Evolutionary conservation across 2,113 vertebrate genomes (phyloP).

Genomic region (Saimiri boliviensis): DNA sequence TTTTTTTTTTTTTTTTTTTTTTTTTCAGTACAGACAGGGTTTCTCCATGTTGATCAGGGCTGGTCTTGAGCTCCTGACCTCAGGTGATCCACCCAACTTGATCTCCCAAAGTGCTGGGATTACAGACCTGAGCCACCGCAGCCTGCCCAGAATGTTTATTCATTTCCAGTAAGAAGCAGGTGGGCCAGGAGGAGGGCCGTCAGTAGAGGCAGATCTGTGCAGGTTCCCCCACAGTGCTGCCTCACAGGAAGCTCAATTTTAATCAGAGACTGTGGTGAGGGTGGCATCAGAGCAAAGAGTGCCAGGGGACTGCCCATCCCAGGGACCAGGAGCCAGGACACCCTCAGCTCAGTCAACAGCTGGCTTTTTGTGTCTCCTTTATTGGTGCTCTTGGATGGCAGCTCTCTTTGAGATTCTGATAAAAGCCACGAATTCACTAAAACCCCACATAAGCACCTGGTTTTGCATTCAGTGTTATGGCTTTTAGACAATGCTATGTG

Average conservation of each 20-base stretch:
- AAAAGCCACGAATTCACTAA: neutral
- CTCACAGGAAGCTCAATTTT: neutral
- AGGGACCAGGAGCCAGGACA: neutral
- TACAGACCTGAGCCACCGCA: no score
- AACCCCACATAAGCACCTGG: neutral
- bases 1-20: no score
- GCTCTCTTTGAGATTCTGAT: neutral
- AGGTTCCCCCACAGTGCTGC: neutral
- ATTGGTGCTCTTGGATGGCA: neutral
- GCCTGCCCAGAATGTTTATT: no score
- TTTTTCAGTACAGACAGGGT: no score
- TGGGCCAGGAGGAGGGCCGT: neutral
- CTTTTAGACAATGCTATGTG: neutral
- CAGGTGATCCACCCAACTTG: no score
- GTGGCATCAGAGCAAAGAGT: neutral
- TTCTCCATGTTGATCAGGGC: no score
- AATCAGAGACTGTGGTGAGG: neutral
- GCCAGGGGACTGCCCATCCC: neutral
- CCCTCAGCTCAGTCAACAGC: neutral
- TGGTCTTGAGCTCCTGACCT: no score
- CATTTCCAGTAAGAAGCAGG: neutral
- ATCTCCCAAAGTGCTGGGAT: no score
- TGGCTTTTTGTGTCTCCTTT: neutral
- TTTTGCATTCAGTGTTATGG: neutral
- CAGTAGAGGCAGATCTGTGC: neutral